Percentiles rank a stretch among this genome's conserved stretches.
Conservation (phyloP, 2,888 invertebrate species). For the Ditula angustiorana region DNA sequence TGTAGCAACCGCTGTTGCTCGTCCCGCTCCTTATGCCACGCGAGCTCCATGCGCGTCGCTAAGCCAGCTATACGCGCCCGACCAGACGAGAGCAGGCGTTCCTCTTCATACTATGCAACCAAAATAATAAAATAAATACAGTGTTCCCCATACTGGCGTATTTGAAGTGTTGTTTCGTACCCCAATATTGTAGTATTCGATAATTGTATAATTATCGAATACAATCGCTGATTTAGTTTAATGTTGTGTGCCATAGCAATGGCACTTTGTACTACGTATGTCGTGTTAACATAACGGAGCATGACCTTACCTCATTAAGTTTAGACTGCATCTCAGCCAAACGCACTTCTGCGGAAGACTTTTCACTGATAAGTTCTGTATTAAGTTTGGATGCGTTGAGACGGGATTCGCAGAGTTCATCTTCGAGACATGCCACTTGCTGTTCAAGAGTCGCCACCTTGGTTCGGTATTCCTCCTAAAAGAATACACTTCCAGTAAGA, state of each 20-base stretch:
- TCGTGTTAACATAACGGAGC: too few species aligned
- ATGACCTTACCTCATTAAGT: conserved; percentile 89
- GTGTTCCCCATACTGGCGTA: background rate
- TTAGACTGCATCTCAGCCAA: conserved; percentile 95
- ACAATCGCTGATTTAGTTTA: background rate
- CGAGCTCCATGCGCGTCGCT: conserved; percentile 94
- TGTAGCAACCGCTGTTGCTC: conserved; percentile 95
- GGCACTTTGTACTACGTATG: too few species aligned
- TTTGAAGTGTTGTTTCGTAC: too few species aligned
- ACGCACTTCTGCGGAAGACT: conserved; percentile 94
- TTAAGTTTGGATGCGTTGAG: conserved; percentile 93
- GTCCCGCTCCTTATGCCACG: conserved; percentile 97
- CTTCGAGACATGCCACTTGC: conserved; percentile 94
- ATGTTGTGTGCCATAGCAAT: background rate
- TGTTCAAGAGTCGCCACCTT: conserved; percentile 92
- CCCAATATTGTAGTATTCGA: too few species aligned
- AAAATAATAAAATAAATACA: background rate
- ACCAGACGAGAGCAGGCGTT: conserved; percentile 92
- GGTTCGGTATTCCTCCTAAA: conserved; percentile 88
- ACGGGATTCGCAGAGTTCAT: conserved; percentile 94
- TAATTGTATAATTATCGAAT: too few species aligned
- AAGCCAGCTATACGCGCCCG: conserved; percentile 94
- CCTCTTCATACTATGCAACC: conserved; percentile 91
- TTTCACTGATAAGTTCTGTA: conserved; percentile 95
- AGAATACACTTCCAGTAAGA: conserved; percentile 31